phyloP scores from a whole-genome alignment of 2,797 vertebrate genomes.

The Agapornis canus region DNA sequence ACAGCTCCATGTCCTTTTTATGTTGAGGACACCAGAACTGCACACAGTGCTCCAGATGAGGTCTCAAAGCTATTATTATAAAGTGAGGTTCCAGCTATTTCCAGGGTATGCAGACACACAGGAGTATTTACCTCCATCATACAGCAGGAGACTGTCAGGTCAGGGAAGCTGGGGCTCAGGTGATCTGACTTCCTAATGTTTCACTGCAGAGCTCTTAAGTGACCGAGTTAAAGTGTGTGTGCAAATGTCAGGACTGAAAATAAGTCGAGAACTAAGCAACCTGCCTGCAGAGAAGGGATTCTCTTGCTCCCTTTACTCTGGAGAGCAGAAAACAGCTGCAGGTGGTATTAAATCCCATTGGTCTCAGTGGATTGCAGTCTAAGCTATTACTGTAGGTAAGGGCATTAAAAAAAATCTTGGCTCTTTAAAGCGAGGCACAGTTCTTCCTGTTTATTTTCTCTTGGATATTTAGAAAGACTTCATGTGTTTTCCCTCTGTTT shows the following conservation, averaged over 20 bases:
- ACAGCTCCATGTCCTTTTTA: no score
- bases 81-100: not conserved
- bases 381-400: slow-evolving; percentile 35
- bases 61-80: no score
- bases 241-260: not conserved
- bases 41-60: no score
- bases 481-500: not conserved
- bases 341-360: slow-evolving; percentile 59
- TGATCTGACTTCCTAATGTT: not conserved
- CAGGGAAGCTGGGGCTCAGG: not conserved
- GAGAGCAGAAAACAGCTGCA: slow-evolving; percentile 49
- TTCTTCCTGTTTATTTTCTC: slow-evolving; percentile 10
- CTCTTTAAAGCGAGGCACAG: not conserved
- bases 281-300: not conserved
- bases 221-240: not conserved
- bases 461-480: not conserved
- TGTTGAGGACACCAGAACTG: no score
- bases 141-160: fast-evolving
- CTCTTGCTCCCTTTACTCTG: not conserved
- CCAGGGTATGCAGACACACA: not conserved
- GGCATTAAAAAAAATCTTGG: not conserved
- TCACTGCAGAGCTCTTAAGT: not conserved
- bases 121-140: not conserved
- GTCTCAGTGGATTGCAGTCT: slow-evolving; percentile 41
- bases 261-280: not conserved